These are phyloP conservation scores for Sphecodes monilicornis DNA, from an alignment of 2,888 invertebrate genomes.

Conservation along the genomic window DNA sequence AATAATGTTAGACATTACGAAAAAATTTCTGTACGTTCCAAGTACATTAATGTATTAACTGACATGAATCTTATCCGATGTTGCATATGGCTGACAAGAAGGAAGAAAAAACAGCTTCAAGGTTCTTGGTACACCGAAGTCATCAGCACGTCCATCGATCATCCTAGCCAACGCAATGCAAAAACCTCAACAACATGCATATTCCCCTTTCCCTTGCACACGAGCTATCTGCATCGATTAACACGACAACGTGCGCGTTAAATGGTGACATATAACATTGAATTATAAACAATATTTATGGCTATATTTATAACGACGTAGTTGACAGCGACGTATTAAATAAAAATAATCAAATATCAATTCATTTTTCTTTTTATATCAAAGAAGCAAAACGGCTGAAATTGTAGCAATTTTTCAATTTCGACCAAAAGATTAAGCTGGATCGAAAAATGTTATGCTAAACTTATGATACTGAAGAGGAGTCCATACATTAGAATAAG, in stretches of 20 bases:
- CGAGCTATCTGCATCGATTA: background rate
- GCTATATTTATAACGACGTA: background rate
- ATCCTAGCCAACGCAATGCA: background rate
- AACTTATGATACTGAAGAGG: no score
- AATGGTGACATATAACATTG: background rate
- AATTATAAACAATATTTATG: background rate
- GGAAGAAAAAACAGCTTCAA: background rate
- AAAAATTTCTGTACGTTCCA: background rate
- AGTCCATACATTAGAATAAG: no score
- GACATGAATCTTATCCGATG: background rate
- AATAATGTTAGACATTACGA: background rate
- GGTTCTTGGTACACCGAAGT: background rate
- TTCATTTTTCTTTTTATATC: background rate
- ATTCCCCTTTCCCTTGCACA: background rate
- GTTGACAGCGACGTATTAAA: background rate
- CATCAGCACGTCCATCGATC: background rate
- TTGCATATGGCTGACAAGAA: background rate
- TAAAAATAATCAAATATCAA: background rate
- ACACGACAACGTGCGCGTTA: background rate
- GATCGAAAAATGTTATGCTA: no score
- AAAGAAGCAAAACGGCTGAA: background rate
- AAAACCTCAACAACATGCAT: constrained; percentile 1
- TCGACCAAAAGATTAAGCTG: no score
- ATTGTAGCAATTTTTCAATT: background rate
- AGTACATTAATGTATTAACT: background rate